Base-by-base conservation (phyloP, 2,113 vertebrate genomes). In the Anolis sagrei region DNA sequence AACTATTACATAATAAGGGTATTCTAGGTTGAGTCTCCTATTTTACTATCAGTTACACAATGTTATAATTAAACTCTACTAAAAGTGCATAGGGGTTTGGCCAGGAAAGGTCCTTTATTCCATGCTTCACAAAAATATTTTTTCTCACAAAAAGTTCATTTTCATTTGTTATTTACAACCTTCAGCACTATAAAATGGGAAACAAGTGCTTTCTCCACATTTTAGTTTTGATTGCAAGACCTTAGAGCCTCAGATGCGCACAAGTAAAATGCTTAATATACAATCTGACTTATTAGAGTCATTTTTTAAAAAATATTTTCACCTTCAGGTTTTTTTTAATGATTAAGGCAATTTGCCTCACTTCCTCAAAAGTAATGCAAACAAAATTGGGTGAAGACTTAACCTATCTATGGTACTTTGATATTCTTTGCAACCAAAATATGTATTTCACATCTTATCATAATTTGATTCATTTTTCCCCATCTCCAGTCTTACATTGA, bases 271-370 rank as follows among this genome's bases (percentile, higher is more conserved):
- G 25, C 73, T 86, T 86, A 16, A 85, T 68, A 70, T 0, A 87
- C n/a, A 72, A 1, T 86, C 27, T 88, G 2, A 88, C 84, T 86
- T 8, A 2, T 2, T 75, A 69, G 2, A 19, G 0, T 87, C 5
- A 76, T 80, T 93, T 88, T 89, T 75, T n/a, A n/a, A n/a, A n/a
- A n/a, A 68, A 86, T 89, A 5, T 83, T 78, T 76, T 91, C 62
- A 29, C 21, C 25, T 36, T 93, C 81, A 48, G 1, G 1, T 34
- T 89, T 93, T 54, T 83, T 84, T n/a, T n/a, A 2, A 84, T 82
- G 54, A 81, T 70, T 87, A 19, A 48, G 29, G 9, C 58, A 11
- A 1, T 80, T 1, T 25, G 49, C 27, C 89, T 84, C 81, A 7
- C 23, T 92, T 92, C 73, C 7, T 92, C 14, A 81, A 68, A 69